Conservation (phyloP, 2,113 vertebrate genomes). For the Tonatia bakeri region DNA sequence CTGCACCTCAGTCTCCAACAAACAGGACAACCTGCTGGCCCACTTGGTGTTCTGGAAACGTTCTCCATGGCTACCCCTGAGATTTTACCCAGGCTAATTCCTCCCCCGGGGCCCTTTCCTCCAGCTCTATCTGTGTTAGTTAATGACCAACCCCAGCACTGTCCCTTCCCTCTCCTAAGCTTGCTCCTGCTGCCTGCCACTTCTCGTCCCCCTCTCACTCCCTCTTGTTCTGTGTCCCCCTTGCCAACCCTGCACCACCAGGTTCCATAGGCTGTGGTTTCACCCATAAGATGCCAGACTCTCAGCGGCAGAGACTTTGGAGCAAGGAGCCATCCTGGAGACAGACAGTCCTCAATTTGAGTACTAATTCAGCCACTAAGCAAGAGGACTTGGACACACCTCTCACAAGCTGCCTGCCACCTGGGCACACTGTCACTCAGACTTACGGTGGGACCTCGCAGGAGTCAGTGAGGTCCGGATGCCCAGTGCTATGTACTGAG, state of each 20-base stretch:
- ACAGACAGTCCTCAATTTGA: not conserved
- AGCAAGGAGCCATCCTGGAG: not conserved
- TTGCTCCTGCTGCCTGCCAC: not conserved
- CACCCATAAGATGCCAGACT: not conserved
- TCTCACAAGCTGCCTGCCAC: not conserved
- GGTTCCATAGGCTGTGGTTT: not conserved
- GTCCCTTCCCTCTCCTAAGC: not conserved
- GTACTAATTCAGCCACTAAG: not conserved
- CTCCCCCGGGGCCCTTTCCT: not conserved
- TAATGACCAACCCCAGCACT: not conserved
- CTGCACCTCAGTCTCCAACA: not conserved
- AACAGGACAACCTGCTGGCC: not conserved
- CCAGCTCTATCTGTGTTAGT: not conserved
- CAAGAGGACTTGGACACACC: not conserved
- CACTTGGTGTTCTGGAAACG: not conserved
- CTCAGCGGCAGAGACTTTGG: not conserved
- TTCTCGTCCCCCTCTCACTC: not conserved
- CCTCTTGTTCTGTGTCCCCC: not conserved
- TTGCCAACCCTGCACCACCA: not conserved
- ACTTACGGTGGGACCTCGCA: accelerated
- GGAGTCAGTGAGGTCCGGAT: not conserved
- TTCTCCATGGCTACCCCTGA: not conserved
- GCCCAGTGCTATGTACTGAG: not conserved
- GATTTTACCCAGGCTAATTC: not conserved
- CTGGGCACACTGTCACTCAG: too few species aligned